Conservation (phyloP, 1,140 invertebrate species). For the Oedothorax gibbosus region DNA sequence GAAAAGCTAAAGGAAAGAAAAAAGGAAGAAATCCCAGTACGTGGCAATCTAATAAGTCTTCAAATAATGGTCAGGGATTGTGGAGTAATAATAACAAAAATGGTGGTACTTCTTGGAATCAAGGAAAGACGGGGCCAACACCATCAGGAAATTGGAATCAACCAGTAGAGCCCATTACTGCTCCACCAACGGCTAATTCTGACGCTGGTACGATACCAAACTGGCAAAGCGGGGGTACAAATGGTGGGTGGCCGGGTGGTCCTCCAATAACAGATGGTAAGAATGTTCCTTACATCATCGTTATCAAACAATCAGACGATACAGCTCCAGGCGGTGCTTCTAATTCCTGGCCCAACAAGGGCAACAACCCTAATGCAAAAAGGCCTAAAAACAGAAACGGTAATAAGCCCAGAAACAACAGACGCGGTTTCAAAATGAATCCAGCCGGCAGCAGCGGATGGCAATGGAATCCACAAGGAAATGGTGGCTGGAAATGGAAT, state of each 20-base stretch:
- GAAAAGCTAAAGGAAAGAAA: slow-evolving; percentile 11
- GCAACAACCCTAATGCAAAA: not conserved
- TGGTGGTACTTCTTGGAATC: slow-evolving; percentile 1
- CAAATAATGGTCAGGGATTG: slow-evolving; percentile 6
- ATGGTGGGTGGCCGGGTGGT: slow-evolving; percentile 6
- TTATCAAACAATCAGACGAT: slow-evolving; percentile 40
- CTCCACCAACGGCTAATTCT: not conserved
- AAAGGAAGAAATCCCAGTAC: not conserved
- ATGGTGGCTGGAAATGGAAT: slow-evolving; percentile 43
- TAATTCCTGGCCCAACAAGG: slow-evolving; percentile 28
- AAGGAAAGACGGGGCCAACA: slow-evolving; percentile 19
- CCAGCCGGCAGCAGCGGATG: slow-evolving; percentile 51
- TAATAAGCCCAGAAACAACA: slow-evolving; percentile 23
- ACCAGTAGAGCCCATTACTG: not conserved
- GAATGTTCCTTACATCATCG: slow-evolving; percentile 39
- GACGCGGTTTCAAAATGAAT: slow-evolving; percentile 48
- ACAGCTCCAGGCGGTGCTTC: not conserved
- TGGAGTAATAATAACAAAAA: slow-evolving; percentile 22
- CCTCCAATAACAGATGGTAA: not conserved
- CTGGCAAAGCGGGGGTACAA: slow-evolving; percentile 5
- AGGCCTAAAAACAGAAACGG: not conserved
- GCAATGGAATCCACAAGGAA: slow-evolving; percentile 57
- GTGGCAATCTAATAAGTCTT: slow-evolving; percentile 18
- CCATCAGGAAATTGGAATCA: slow-evolving; percentile 10
- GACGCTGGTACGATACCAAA: not conserved